Evolutionary conservation across 2,888 invertebrate species (phyloP).

Genomic region (Lapara coniferarum): DNA sequence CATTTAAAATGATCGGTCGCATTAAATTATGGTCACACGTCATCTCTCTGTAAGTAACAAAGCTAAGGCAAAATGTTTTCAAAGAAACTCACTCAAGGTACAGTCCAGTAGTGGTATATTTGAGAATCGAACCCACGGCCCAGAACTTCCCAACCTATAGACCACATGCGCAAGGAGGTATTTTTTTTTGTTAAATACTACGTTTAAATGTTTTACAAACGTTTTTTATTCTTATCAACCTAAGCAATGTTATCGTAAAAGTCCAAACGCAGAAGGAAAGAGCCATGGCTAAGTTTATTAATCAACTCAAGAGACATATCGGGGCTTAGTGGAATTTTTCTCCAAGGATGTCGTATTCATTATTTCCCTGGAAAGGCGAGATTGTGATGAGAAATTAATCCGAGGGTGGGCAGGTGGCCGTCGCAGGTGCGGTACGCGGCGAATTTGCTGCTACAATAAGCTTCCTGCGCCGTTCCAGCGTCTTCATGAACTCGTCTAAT

Average conservation of each 20-base stretch:
- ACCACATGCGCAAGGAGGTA: too few species aligned
- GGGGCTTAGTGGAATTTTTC: slow-evolving; percentile 75
- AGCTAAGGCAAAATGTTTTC: too few species aligned
- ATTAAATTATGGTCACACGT: too few species aligned
- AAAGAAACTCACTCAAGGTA: too few species aligned
- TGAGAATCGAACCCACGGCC: too few species aligned
- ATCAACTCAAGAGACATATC: slow-evolving; percentile 68
- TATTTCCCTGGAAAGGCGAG: slow-evolving; percentile 67
- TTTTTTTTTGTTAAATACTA: too few species aligned
- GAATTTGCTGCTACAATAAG: slow-evolving; percentile 65
- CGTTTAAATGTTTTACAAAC: too few species aligned
- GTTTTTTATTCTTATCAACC: too few species aligned
- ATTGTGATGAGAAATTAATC: slow-evolving; percentile 82
- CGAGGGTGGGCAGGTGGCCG: slow-evolving; percentile 66
- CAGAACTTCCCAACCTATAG: too few species aligned
- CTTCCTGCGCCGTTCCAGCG: slow-evolving; percentile 36
- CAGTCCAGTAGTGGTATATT: too few species aligned
- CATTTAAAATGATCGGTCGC: too few species aligned
- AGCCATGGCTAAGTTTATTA: slow-evolving; percentile 63
- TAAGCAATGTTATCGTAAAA: slow-evolving; percentile 31
- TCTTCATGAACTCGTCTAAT: slow-evolving; percentile 38
- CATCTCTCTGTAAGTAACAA: too few species aligned
- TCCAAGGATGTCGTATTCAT: slow-evolving; percentile 72
- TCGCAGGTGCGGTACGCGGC: slow-evolving; percentile 66
- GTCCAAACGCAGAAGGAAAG: slow-evolving; percentile 9